Conservation (phyloP, 2,113 vertebrate genomes). For the Saccopteryx leptura region DNA sequence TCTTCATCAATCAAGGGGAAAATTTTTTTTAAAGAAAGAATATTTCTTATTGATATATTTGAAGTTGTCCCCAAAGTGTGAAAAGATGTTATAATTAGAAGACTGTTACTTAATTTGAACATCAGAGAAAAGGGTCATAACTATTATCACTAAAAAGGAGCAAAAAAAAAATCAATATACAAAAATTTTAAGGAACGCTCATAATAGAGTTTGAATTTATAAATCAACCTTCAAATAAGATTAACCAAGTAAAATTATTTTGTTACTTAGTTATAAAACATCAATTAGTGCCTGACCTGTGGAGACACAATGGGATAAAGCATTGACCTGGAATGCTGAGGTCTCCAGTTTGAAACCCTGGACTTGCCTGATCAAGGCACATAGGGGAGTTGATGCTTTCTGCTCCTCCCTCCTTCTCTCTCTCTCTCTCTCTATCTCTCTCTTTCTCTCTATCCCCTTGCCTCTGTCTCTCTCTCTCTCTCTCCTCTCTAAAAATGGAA, state of each 20-base stretch:
- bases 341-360: too few relatives aligned
- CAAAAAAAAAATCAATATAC: not conserved
- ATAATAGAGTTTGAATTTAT: not conserved
- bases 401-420: too few relatives aligned
- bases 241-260: not conserved
- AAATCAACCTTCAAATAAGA: not conserved
- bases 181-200: not conserved
- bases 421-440: too few relatives aligned
- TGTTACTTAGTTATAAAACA: not conserved
- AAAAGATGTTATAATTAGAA: slow-evolving; percentile 12
- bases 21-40: not conserved
- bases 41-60: not conserved
- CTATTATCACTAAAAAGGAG: not conserved
- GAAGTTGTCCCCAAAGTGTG: not conserved
- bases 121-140: not conserved
- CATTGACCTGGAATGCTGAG: too few relatives aligned
- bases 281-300: not conserved
- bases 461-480: too few relatives aligned
- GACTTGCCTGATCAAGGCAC: too few relatives aligned
- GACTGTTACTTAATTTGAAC: not conserved
- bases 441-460: too few relatives aligned
- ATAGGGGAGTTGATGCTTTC: too few relatives aligned
- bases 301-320: too few relatives aligned
- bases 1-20: too few relatives aligned
- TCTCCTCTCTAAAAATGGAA: too few relatives aligned